Evolutionary conservation across 2,888 invertebrate species (phyloP), one percentile per base, ranked within the genome.

Genomic region (Limnephilus auricula): DNA sequence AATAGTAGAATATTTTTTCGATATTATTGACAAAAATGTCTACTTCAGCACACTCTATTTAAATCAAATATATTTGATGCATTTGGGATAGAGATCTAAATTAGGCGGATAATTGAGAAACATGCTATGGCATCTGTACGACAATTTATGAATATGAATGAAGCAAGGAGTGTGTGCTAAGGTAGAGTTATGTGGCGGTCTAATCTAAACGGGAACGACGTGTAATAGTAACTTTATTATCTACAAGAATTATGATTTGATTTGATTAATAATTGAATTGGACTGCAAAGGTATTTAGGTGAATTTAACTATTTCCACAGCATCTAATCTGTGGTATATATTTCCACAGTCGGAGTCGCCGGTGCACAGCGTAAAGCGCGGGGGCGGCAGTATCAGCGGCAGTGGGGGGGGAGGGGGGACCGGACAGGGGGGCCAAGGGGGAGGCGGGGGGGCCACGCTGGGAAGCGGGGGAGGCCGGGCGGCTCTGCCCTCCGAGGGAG

Each of bases 301-400:
- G 25, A 65, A 18, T 18, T 25, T 18, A 4, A 80, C 13, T 12
- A 31, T 30, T 30, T 80, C 2, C 31, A 15, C 30, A 80, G 80
- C 31, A 89, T 40, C 34, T 79, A 37, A 31, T 87, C n/a, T 85
- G 4, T 10, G n/a, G 40, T 87, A 6, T 84, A 1, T 78, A 0
- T 84, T 37, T 93, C 95, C 95, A 93, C 94, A 93, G 89, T 93
- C 90, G 34, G 92, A 93, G 93, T 94, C 92, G 94, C 94, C 93
- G 93, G 93, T 93, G 90, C 93, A 93, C 87, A 91, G 88, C 40
- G 91, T 89, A 78, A 92, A 92, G 88, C 89, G 93, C 89, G 37
- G 90, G 45, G 84, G 84, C 12, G 93, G 85, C 32, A 90, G 95
- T 32, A 9, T 94, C 94, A n/a, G 95, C 83, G 45, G 94, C 94